Evolutionary conservation across 1,140 invertebrate species (phyloP), one percentile per base, ranked within the genome.

Genomic region (Diabrotica undecimpunctata): DNA sequence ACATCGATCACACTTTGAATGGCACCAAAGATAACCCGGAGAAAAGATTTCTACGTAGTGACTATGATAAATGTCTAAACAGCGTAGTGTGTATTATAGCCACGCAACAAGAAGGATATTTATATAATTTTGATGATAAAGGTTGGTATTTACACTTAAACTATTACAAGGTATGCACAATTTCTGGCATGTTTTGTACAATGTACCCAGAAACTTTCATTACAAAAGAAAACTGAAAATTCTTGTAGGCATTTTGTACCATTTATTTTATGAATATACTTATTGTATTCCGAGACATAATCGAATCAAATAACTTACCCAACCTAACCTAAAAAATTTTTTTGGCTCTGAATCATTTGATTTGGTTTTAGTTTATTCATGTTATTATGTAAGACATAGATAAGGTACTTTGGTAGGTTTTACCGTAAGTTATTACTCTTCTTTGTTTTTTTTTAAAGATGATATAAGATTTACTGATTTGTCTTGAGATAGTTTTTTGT

Each of bases 71-170:
- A 13, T 68, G 65, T 57, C 62, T 78, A 11, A 74, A 75, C 54
- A 73, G 76, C 54, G 70, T 78, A 6, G 73, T 70, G 54, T 84
- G 79, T 64, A 71, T 83, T 54, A 74, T 86, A 55, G 80, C 80
- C 4, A 83, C 83, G 5, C 79, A 81, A 60, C 83, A 85, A 71
- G 83, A 86, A 72, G 84, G 82, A 9, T 85, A 82, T 73, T 70
- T 86, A n/a, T 85, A 85, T 71, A 79, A 84, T 66, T 80, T 86
- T 65, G 75, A 79, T 38, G 77, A 81, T 60, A 57, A 14, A 50
- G 70, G 72, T 74, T 53, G 64, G 39, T 53, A 38, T 52, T 62
- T 25, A 60, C 25, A 12, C n/a, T n/a, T n/a, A n/a, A n/a, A n/a
- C n/a, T n/a, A n/a, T n/a, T n/a, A 62, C 39, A 35, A 62, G 9